phyloP scores from a whole-genome alignment of 2,888 invertebrate genomes.

The Conistra vaccinii region DNA sequence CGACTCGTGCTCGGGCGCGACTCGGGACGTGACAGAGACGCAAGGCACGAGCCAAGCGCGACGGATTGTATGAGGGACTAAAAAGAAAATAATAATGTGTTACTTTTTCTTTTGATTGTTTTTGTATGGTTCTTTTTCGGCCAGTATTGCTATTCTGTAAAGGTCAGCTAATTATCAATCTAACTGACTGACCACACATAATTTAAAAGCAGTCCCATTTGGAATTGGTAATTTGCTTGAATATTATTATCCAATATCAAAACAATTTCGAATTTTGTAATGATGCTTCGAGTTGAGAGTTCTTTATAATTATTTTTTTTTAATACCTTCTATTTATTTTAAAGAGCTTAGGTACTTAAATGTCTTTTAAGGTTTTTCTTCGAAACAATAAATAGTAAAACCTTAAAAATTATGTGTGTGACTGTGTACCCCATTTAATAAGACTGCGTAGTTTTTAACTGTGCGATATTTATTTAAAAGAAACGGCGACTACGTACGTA shows the following conservation, averaged over 20 bases:
- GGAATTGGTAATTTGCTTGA: background rate
- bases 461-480: background rate
- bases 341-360: background rate
- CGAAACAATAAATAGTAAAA: background rate
- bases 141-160: background rate
- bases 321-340: background rate
- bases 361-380: background rate
- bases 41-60: constrained; percentile 1
- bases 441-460: background rate
- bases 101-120: too few species aligned
- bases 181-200: background rate
- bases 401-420: background rate
- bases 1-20: constrained; percentile 3
- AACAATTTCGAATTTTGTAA: background rate
- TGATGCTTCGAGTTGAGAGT: background rate
- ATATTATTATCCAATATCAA: background rate
- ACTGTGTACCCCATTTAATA: background rate
- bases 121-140: background rate
- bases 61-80: constrained; percentile 10
- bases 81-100: background rate
- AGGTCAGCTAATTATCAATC: background rate
- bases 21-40: constrained; percentile 28
- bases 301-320: background rate
- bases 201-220: background rate
- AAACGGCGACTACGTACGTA: background rate